phyloP scores from a whole-genome alignment of 2,113 vertebrate species.

The Xenus cinereus region DNA sequence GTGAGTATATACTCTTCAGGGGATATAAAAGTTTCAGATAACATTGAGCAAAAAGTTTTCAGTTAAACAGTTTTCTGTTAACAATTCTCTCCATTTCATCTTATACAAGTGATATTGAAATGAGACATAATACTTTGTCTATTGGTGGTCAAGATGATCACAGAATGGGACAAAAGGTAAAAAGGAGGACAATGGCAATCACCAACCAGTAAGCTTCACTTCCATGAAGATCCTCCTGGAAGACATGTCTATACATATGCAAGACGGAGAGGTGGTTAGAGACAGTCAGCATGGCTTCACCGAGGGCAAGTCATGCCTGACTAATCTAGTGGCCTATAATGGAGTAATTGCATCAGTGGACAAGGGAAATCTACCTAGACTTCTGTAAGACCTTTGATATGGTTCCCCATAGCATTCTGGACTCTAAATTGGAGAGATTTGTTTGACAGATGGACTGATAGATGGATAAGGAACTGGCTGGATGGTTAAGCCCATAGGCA shows the following conservation, averaged over 20 bases:
- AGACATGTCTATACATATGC: neutral
- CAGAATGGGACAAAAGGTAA: neutral
- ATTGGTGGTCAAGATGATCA: neutral
- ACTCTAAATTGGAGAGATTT: neutral
- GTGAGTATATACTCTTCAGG: neutral
- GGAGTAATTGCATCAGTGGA: neutral
- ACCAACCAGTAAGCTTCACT: rapidly evolving
- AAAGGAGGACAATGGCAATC: neutral
- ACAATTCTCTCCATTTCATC: neutral
- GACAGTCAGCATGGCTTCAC: no score
- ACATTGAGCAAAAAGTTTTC: neutral
- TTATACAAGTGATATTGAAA: neutral
- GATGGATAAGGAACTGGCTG: neutral
- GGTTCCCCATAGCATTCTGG: neutral
- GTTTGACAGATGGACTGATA: neutral
- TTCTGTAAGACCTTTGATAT: neutral
- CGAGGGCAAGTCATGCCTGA: neutral
- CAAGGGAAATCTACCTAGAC: neutral
- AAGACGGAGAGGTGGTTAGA: neutral
- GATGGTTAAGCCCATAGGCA: neutral
- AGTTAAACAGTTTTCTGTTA: neutral
- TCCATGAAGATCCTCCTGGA: neutral
- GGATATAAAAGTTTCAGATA: neutral
- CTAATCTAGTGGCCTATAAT: neutral
- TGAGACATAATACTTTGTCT: neutral